phyloP scores from a whole-genome alignment of 2,113 vertebrate species.

The Sterrhoptilus dennistouni region DNA sequence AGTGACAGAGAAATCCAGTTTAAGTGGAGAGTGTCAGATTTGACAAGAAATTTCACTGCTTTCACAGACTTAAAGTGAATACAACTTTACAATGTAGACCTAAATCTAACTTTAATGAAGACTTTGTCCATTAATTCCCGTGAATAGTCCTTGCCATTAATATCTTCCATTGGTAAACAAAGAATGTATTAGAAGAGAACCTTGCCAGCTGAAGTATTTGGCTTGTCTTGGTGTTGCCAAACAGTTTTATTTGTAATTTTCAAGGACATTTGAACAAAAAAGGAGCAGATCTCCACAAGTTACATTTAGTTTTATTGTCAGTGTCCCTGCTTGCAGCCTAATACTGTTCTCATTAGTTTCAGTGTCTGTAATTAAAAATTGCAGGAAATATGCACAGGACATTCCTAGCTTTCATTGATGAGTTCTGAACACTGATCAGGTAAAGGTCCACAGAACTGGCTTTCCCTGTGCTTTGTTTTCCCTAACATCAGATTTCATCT shows the following conservation, averaged over 20 bases:
- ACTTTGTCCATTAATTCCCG: conserved; percentile 69
- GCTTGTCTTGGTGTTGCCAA: conserved; percentile 41
- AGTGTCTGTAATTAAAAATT: conserved; percentile 70
- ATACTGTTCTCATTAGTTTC: conserved; percentile 30
- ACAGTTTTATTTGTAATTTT: conserved; percentile 66
- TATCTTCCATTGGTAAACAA: conserved; percentile 59
- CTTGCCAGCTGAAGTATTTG: conserved; percentile 58
- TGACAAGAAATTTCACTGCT: conserved; percentile 51
- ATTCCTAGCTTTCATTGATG: conserved; percentile 65
- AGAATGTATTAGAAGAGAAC: conserved; percentile 51
- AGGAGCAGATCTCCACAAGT: conserved; percentile 52
- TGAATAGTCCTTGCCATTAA: conserved; percentile 60
- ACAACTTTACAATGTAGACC: conserved; percentile 49
- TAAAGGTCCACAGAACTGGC: conserved; percentile 57
- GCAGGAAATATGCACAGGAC: conserved; percentile 15
- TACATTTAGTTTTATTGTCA: conserved; percentile 63
- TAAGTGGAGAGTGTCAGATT: neutral
- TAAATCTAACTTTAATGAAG: conserved; percentile 70
- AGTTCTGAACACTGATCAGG: conserved; percentile 63
- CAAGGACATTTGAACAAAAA: conserved; percentile 69
- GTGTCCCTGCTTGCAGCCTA: conserved; percentile 18
- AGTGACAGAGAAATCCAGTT: neutral
- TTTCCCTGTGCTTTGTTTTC: conserved; percentile 55
- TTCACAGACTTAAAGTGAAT: conserved; percentile 61
- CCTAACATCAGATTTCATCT: conserved; percentile 38